phyloP scores from a whole-genome alignment of 2,888 invertebrate species.

The Halocaridina rubra region DNA sequence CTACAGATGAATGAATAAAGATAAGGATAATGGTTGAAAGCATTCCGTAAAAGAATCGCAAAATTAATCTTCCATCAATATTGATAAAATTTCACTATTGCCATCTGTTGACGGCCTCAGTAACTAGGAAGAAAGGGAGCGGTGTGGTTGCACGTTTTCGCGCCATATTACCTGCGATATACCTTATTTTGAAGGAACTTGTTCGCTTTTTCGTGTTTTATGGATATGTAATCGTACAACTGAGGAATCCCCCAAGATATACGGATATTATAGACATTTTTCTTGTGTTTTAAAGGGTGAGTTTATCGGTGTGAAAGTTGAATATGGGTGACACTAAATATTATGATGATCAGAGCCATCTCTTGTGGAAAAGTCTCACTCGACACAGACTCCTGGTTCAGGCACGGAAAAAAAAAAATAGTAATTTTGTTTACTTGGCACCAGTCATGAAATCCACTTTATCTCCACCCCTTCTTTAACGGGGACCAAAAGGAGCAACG shows the following conservation, averaged over 20 bases:
- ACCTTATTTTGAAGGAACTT: conserved; percentile 34
- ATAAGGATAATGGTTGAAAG: not conserved
- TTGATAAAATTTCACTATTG: not conserved
- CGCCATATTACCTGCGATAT: conserved; percentile 47
- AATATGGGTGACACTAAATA: conserved; percentile 35
- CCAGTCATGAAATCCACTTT: too few relatives aligned
- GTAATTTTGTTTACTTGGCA: too few relatives aligned
- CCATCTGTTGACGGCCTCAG: conserved; percentile 44
- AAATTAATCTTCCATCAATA: conserved; percentile 7
- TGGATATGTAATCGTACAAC: conserved; percentile 39
- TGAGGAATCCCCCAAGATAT: not conserved
- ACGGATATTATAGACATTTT: not conserved
- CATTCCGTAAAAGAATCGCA: not conserved
- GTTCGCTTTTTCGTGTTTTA: not conserved
- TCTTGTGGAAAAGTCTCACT: too few relatives aligned
- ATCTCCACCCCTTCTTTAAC: too few relatives aligned
- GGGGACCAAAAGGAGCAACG: too few relatives aligned
- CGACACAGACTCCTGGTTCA: too few relatives aligned
- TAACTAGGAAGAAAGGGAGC: conserved; percentile 51
- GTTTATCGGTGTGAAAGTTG: conserved; percentile 15
- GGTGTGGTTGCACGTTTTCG: conserved; percentile 50
- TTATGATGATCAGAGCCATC: conserved; percentile 52
- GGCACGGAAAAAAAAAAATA: too few relatives aligned
- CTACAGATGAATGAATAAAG: not conserved
- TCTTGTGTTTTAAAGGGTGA: conserved; percentile 12